phyloP scores from a whole-genome alignment of 2,113 vertebrate genomes.

The Ptilonorhynchus violaceus region DNA sequence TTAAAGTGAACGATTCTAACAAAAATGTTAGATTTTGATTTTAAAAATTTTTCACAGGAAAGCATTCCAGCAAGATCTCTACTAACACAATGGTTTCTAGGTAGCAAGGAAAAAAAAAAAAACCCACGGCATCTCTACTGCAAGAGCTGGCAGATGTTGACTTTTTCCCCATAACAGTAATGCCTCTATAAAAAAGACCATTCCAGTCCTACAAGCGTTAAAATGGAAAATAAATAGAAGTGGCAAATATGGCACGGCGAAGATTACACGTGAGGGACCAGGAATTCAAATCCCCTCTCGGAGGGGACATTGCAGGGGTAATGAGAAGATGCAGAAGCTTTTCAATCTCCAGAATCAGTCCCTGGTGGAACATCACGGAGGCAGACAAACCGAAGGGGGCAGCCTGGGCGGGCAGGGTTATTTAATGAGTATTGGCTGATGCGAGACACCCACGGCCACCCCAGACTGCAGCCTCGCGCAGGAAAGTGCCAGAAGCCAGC shows the following conservation, averaged over 20 bases:
- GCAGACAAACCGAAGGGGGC: not conserved
- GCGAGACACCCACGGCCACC: not conserved
- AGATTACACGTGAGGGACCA: not conserved
- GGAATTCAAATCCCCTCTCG: slow-evolving; percentile 34
- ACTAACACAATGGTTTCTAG: slow-evolving; percentile 21
- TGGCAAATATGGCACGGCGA: not conserved
- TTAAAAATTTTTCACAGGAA: not conserved
- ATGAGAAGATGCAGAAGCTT: slow-evolving; percentile 47
- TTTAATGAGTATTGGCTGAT: slow-evolving; percentile 48
- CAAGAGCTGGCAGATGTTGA: slow-evolving; percentile 35
- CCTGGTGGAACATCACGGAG: not conserved
- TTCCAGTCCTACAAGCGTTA: not conserved
- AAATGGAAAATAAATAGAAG: slow-evolving; percentile 43
- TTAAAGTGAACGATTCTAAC: not conserved
- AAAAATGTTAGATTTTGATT: not conserved
- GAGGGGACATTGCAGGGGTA: slow-evolving; percentile 22
- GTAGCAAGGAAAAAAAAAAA: not conserved
- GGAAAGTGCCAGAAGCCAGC: slow-evolving; percentile 35
- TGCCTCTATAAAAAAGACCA: not conserved
- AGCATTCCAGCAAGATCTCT: not conserved
- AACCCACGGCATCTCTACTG: not conserved
- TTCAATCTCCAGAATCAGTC: slow-evolving; percentile 46
- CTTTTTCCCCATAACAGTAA: not conserved
- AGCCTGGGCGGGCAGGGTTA: slow-evolving; percentile 14
- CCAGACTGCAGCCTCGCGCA: not conserved